phyloP scores from a whole-genome alignment of 2,113 vertebrate species.

The Fregata magnificens region DNA sequence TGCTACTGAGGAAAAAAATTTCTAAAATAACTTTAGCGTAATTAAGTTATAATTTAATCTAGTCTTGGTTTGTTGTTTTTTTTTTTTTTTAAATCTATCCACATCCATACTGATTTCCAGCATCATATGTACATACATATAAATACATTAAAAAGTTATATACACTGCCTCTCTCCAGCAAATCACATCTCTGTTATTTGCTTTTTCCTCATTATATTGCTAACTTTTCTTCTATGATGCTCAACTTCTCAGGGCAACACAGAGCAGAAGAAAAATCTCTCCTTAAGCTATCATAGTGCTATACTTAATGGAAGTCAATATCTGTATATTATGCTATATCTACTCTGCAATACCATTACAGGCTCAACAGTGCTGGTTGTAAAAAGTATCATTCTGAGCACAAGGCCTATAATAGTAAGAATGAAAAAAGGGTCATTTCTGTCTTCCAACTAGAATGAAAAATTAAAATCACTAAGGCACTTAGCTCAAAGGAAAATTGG shows the following conservation, averaged over 20 bases:
- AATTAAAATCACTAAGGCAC: constrained; percentile 74
- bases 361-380: constrained; percentile 55
- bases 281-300: constrained; percentile 41
- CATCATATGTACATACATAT: neutral
- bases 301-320: constrained; percentile 69
- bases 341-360: constrained; percentile 72
- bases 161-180: neutral
- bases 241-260: constrained; percentile 43
- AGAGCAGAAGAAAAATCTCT: constrained; percentile 30
- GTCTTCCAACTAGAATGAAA: constrained; percentile 71
- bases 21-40: neutral
- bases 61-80: no score
- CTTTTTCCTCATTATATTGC: neutral
- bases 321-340: constrained; percentile 66
- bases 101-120: neutral
- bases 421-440: constrained; percentile 70
- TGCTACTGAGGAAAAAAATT: neutral
- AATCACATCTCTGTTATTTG: neutral
- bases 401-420: constrained; percentile 59
- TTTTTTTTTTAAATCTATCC: neutral
- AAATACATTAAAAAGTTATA: neutral
- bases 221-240: constrained; percentile 37
- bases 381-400: constrained; percentile 68
- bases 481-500: constrained; percentile 76
- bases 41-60: constrained; percentile 7